Base-by-base conservation (phyloP, 2,888 invertebrate genomes). In the Polyommatus iphigenia region DNA sequence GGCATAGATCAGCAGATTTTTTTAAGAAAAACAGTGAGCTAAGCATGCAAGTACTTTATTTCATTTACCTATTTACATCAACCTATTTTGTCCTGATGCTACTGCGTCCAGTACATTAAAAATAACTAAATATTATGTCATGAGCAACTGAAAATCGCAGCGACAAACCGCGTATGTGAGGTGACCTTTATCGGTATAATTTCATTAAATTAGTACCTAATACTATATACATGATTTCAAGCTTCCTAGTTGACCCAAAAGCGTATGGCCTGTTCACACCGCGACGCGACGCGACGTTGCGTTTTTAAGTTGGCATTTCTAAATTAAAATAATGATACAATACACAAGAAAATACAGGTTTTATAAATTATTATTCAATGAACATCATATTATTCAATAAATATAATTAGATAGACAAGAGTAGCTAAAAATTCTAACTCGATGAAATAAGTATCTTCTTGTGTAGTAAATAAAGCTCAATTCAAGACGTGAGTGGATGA, bases 151-250 rank as follows among this genome's bases (percentile, higher is more conserved):
- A 10, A 41, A 75, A 29, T 54, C 75, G 75, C 75, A 50, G 75
- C 75, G 75, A 75, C 54, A 54, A 15, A 8, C 15, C 46, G 73
- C 29, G 1, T 13, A 29, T 50, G 75, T 73, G 46, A 73, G 73
- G 6, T 3, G 41, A 73, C 41, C 46, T 73, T 46, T 46, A 46
- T 24, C 46, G 24, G 73, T 73, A 73, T 20, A 67, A 67, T 67
- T 67, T 67, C 15, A 18, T 73, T 73, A 46, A 41, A 20, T 46
- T 24, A 46, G 29, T 50, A 29, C 29, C 54, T 75, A 75, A 29
- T 15, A 29, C 75, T 75, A 75, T 75, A 54, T 75, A 54, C 50
- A 54, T 15, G 13, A 75, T 75, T 54, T 29, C 50, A 73, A 73
- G 41, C 73, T 20, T 41, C 6, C 67, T 29, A 32, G 13, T 29